Percentiles rank a stretch among this genome's conserved stretches.
phyloP scores from a whole-genome alignment of 2,113 vertebrate genomes.

The Mormyrus lacerda region DNA sequence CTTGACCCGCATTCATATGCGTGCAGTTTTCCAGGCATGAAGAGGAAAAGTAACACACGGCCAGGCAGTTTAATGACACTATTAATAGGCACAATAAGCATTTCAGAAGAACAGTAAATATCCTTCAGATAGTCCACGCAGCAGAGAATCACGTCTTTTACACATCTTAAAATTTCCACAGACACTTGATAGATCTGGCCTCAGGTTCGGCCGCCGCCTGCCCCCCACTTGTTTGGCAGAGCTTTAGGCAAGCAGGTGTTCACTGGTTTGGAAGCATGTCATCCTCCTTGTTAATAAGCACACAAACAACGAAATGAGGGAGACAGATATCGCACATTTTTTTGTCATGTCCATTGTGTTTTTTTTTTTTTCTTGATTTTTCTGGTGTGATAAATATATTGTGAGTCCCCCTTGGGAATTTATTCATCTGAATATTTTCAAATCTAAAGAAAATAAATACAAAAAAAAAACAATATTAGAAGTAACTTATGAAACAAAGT shows the following conservation, averaged over 20 bases:
- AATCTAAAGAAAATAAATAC: neutral
- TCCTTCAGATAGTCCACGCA: neutral
- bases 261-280: neutral
- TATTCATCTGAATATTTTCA: neutral
- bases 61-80: neutral
- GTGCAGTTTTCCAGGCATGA: neutral
- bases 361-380: neutral
- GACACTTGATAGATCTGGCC: neutral
- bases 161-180: neutral
- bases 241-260: conserved; percentile 1
- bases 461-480: neutral
- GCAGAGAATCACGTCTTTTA: neutral
- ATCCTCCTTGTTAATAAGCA: neutral
- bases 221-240: neutral
- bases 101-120: neutral
- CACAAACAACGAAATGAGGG: neutral
- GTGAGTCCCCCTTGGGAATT: neutral
- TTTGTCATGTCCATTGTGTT: neutral
- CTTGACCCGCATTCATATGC: no score
- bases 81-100: neutral
- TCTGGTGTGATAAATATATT: neutral
- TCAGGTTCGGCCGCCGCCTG: neutral
- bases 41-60: neutral
- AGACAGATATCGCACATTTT: neutral
- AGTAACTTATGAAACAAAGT: neutral